Base-by-base conservation (phyloP, 1,140 invertebrate genomes). In the Aphaenogaster ashmeadi region DNA sequence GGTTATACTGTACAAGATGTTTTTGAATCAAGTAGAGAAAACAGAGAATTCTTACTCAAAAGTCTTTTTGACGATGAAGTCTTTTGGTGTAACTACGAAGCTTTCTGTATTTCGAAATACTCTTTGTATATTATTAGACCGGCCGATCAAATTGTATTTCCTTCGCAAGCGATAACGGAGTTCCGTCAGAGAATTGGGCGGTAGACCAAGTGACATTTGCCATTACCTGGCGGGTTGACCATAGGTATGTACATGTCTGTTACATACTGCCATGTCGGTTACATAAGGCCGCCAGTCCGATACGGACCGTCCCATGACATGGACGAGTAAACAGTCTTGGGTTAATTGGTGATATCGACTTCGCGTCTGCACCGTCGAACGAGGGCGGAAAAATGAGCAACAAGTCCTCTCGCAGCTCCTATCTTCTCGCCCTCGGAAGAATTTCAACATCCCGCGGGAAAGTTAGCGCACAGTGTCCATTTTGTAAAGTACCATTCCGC, bases 261-360 rank as follows among this genome's bases (percentile, higher is more conserved):
- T 83, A 83, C 69, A 83, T 83, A 47, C 27, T 60, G 33, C 41
- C 69, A 21, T 21, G 72, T 60, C 54, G 54, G 38, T 75, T 75
- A 75, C 54, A 75, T 60, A 75, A 13, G n/a, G 18, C n/a, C n/a
- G 13, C 13, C 54, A 15, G 21, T 13, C 6, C 69, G 41, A 84
- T 38, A 56, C 79, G 52, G 21, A 56, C 38, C 21, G n/a, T 58
- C 79, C 67, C 52, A 15, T 21, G 54, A 83, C 27, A 47, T 44
- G 27, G 36, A 27, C 44, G 38, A 27, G 67, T 74, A 60, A 60
- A 75, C 80, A 75, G 41, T 84, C 80, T 74, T 75, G 54, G 33
- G 69, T 75, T 84, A 84, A 84, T 84, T 84, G 80, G 50, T 13
- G 66, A 50, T 84, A 84, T 84, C 80, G 80, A 74, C 80, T 83